Conservation (phyloP, 2,113 vertebrate genomes). For the Alosa alosa region DNA sequence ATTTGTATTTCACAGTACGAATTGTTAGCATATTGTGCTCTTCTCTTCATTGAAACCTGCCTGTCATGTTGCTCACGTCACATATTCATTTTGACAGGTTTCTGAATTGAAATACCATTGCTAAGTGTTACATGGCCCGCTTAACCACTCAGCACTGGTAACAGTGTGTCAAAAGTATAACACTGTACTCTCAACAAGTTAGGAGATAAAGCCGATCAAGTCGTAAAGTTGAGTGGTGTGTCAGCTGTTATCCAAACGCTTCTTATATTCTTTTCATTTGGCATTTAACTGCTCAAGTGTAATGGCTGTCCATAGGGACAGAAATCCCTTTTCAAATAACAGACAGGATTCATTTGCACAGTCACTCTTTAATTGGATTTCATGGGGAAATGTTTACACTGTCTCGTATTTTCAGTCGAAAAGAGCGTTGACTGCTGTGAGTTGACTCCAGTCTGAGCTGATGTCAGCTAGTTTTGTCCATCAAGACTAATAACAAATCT, state of each 20-base stretch:
- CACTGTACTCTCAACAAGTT: background rate
- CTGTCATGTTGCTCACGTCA: constrained; percentile 65
- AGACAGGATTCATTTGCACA: background rate
- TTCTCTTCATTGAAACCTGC: constrained; percentile 67
- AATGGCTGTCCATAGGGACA: background rate
- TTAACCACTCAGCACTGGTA: constrained; percentile 18
- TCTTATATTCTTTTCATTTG: background rate
- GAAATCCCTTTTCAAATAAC: constrained; percentile 5
- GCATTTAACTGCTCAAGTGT: background rate
- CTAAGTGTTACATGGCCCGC: constrained; percentile 49
- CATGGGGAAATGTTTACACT: background rate
- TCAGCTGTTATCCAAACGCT: background rate
- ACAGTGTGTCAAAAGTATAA: background rate
- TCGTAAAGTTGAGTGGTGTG: background rate
- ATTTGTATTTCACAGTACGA: background rate
- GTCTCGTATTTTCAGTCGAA: background rate
- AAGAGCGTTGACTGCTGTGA: constrained; percentile 48
- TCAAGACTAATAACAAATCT: constrained; percentile 52
- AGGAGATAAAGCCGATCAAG: too few relatives aligned
- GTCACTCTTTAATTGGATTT: background rate
- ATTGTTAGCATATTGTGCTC: background rate
- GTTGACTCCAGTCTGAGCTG: constrained; percentile 26
- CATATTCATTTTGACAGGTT: constrained; percentile 56
- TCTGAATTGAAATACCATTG: constrained; percentile 70
- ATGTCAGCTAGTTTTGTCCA: constrained; percentile 52